Evolutionary conservation across 2,113 vertebrate species (phyloP).

Genomic region (Microcebus ravelobensis): DNA sequence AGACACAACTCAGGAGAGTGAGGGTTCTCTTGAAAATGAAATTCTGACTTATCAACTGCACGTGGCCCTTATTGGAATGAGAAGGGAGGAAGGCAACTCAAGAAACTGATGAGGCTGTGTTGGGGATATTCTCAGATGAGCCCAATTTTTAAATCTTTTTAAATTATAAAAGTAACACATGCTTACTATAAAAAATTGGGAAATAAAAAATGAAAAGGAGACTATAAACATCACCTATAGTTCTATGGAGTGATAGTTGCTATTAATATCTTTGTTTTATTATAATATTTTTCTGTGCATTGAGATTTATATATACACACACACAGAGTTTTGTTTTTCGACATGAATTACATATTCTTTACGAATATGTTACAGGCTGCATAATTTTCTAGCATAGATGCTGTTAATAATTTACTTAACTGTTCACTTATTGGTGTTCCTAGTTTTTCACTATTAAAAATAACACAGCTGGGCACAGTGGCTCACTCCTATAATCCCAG

Average conservation of each 20-base stretch:
- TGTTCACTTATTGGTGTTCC: not conserved
- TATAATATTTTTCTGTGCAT: not conserved
- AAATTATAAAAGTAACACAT: not conserved
- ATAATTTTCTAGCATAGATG: slow-evolving; percentile 7
- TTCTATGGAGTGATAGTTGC: not conserved
- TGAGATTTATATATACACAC: not conserved
- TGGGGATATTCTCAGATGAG: not conserved
- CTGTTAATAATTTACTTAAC: not conserved
- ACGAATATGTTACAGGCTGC: not conserved
- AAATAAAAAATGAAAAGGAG: not conserved
- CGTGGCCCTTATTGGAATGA: not conserved
- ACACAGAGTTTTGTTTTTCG: not conserved
- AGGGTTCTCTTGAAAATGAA: not conserved
- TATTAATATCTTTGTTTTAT: slow-evolving; percentile 28
- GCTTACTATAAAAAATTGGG: not conserved
- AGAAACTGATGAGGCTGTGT: not conserved
- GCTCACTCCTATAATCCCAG: no score
- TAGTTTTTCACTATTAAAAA: slow-evolving; percentile 10
- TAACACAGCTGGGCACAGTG: not conserved
- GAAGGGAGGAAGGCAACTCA: not conserved
- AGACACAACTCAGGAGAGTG: not conserved
- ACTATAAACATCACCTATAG: not conserved
- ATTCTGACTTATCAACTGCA: not conserved
- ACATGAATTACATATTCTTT: not conserved
- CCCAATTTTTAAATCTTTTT: not conserved